Percentiles rank a stretch among this genome's conserved stretches.
phyloP scores from a whole-genome alignment of 2,113 vertebrate species.

The Cyrtonyx montezumae region DNA sequence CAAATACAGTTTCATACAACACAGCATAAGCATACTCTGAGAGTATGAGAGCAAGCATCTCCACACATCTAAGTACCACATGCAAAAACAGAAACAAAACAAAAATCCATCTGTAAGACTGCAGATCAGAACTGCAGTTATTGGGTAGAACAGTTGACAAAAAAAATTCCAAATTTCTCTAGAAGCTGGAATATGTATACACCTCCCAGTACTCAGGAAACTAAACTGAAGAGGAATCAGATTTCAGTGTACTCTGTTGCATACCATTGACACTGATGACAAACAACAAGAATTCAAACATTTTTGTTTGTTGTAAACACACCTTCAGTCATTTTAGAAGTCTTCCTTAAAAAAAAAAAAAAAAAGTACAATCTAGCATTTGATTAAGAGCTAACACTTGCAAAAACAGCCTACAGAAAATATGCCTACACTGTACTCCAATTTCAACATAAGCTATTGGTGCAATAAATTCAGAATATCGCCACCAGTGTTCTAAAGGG shows the following conservation, averaged over 20 bases:
- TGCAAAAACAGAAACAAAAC: not conserved
- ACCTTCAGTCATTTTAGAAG: not conserved
- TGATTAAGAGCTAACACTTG: not conserved
- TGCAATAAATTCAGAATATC: not conserved
- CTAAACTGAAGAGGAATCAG: not conserved
- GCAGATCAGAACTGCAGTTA: not conserved
- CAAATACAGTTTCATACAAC: not conserved
- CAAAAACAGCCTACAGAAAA: not conserved
- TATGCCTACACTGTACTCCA: not conserved
- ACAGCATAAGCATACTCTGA: not conserved
- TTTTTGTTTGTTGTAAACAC: not conserved
- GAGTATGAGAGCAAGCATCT: not conserved
- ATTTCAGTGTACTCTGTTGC: not conserved
- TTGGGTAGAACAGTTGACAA: not conserved
- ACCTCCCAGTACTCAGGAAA: not conserved
- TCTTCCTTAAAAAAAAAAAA: not conserved
- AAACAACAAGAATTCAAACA: not conserved
- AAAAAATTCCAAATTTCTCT: not conserved
- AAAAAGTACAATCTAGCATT: not conserved
- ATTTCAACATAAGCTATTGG: not conserved
- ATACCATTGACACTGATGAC: not conserved
- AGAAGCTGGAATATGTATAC: not conserved
- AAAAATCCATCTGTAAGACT: not conserved
- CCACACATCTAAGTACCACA: not conserved
- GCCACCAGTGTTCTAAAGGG: not conserved